Evolutionary conservation across 1,140 invertebrate species (phyloP).

Genomic region (Drosophila rufa): DNA sequence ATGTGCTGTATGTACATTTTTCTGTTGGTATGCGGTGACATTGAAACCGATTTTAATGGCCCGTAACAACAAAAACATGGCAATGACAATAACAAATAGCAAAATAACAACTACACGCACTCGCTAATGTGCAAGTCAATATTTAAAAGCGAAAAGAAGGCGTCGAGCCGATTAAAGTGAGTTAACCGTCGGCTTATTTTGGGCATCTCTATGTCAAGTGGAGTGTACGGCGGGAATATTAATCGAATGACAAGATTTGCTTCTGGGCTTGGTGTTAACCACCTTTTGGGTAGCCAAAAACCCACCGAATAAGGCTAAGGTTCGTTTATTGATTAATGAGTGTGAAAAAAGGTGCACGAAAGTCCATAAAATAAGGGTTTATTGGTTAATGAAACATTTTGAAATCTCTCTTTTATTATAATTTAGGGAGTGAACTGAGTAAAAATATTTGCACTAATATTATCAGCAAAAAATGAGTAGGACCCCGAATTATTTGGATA

Average conservation of each 20-base stretch:
- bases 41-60: constrained; percentile 80
- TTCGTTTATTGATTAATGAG: constrained; percentile 58
- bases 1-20: constrained; percentile 38
- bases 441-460: neutral
- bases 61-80: constrained; percentile 61
- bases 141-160: constrained; percentile 49
- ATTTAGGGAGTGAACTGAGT: neutral
- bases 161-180: constrained; percentile 61
- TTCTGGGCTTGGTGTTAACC: constrained; percentile 30
- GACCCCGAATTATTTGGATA: too few species aligned
- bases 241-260: constrained; percentile 12
- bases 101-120: constrained; percentile 35
- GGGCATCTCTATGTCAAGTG: constrained; percentile 44
- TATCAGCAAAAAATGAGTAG: neutral
- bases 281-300: constrained; percentile 26
- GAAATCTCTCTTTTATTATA: neutral
- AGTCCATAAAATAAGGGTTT: neutral
- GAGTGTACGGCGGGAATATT: constrained; percentile 43
- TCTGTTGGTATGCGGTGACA: constrained; percentile 60
- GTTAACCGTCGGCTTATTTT: constrained; percentile 41
- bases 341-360: constrained; percentile 51
- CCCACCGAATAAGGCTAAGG: constrained; percentile 46
- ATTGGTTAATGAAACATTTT: too few species aligned
- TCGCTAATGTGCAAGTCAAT: constrained; percentile 69
- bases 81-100: constrained; percentile 45